Base-by-base conservation (phyloP, 2,888 invertebrate genomes). In the Caenorhabditis sulstoni region DNA sequence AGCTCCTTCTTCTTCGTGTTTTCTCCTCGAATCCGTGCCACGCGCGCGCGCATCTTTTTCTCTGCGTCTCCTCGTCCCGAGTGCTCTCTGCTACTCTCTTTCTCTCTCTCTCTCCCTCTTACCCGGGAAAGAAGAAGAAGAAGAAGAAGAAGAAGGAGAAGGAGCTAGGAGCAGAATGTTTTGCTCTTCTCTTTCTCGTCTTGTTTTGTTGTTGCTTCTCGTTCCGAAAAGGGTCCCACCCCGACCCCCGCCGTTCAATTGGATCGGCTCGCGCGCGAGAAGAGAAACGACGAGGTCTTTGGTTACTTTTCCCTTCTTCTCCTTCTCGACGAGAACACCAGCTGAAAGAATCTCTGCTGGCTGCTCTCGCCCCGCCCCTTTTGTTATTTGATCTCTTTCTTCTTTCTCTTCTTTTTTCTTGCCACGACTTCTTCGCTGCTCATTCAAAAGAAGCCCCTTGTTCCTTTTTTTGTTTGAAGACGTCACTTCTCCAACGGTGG, bases 161-260 rank as follows among this genome's bases (percentile, higher is more conserved):
- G 66, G 57, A 53, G 57, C n/a, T n/a, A n/a, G 29, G 29, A 29
- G 29, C 29, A 3, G 29, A 29, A 29, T 29, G 29, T 29, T 29
- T 29, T 29, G 29, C 41, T 18, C 58, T 37, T 35, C 29, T 23
- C 44, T 16, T 20, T 22, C 1, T 49, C 20, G 47, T 37, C 37
- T 57, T 57, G 52, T 57, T 57, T 67, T 50, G 14, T 53, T 68
- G 68, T 59, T 67, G 58, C 35, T 67, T 53, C 65, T 45, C 44
- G n/a, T 20, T 45, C 20, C 57, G 53, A 53, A 53, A 29, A 7
- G 16, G 16, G 16, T 45, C 18, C 37, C n/a, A n/a, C n/a, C n/a
- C n/a, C n/a, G n/a, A n/a, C n/a, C n/a, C n/a, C 66, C 47, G 57
- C 66, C 49, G 59, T 70, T 70, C 68, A 70, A 61, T 61, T 70